Base-by-base conservation (phyloP, 2,113 vertebrate genomes). In the Ochotona princeps region DNA sequence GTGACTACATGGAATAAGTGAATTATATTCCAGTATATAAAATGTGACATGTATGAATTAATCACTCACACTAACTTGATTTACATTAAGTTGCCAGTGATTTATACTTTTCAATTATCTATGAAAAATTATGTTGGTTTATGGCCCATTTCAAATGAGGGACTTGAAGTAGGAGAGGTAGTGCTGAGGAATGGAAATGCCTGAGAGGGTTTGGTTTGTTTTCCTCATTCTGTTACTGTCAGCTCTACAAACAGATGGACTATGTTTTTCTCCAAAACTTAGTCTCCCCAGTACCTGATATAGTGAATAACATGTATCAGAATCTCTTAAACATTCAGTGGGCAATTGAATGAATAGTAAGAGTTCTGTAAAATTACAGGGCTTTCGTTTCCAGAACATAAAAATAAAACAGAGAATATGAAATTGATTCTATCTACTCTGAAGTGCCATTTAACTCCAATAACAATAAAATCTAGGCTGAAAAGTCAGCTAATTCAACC, bases 101-200 rank as follows among this genome's bases (percentile, higher is more conserved):
- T 96, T 92, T 95, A 91, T 95, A 92, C 96, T 94, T 96, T 95
- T 93, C 91, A 97, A 92, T 94, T 90, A 90, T 85, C 83, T 87
- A 86, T n/a, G 87, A 72, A 81, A 96, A 96, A 92, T 95, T 96
- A 92, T 94, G 89, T 94, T 85, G 87, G 83, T 94, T 96, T 96
- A 95, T 96, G 92, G 94, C 92, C 93, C 91, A 91, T 96, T 94
- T 94, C 94, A 88, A 95, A 96, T 81, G 82, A 94, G 76, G 26
- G 63, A 93, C 9, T 72, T 91, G 90, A 88, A 94, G 83, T 57
- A 91, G 80, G 70, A 67, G n/a, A 70, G 92, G 78, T 3, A 57
- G 72, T 78, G n/a, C 32, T 47, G 51, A 70, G 57, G 69, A 57
- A 30, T 61, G 65, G 65, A 80, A 86, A 89, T 73, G 49, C 57